phyloP scores from a whole-genome alignment of 2,113 vertebrate genomes.

The Excalfactoria chinensis region DNA sequence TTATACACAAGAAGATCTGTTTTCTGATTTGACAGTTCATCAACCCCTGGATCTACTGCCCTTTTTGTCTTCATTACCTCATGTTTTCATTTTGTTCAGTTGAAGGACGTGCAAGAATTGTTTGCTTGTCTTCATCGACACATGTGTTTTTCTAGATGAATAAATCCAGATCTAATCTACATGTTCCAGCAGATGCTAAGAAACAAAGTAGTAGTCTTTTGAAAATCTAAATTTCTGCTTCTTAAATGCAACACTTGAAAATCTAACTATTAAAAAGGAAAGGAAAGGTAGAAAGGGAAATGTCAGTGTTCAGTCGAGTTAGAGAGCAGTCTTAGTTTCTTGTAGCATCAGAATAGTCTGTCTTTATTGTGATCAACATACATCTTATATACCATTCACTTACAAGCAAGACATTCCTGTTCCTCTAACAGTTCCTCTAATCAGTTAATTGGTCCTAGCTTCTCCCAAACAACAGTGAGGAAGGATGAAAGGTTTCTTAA shows the following conservation, averaged over 20 bases:
- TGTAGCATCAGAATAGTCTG: too few species aligned
- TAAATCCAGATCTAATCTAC: background rate
- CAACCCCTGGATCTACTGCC: accelerated
- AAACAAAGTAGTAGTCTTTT: background rate
- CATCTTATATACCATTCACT: too few species aligned
- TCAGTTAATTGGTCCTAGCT: too few species aligned
- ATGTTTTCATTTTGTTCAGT: background rate
- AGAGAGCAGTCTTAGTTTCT: too few species aligned
- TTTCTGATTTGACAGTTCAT: background rate
- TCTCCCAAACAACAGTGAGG: too few species aligned
- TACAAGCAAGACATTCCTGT: too few species aligned
- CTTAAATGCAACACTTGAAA: background rate
- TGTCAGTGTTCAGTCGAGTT: too few species aligned
- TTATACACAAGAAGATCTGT: background rate
- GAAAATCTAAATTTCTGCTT: background rate
- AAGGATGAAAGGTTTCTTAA: too few species aligned
- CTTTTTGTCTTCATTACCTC: background rate
- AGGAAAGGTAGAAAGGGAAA: background rate
- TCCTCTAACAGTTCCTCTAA: too few species aligned
- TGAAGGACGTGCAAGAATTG: background rate
- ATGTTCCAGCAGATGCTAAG: background rate
- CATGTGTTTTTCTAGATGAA: background rate
- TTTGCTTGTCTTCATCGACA: background rate
- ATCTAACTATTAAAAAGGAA: background rate
- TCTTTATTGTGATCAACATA: too few species aligned